Evolutionary conservation across 2,888 invertebrate species (phyloP), one percentile per base, ranked within the genome.

Genomic region (Melanostoma mellinum): DNA sequence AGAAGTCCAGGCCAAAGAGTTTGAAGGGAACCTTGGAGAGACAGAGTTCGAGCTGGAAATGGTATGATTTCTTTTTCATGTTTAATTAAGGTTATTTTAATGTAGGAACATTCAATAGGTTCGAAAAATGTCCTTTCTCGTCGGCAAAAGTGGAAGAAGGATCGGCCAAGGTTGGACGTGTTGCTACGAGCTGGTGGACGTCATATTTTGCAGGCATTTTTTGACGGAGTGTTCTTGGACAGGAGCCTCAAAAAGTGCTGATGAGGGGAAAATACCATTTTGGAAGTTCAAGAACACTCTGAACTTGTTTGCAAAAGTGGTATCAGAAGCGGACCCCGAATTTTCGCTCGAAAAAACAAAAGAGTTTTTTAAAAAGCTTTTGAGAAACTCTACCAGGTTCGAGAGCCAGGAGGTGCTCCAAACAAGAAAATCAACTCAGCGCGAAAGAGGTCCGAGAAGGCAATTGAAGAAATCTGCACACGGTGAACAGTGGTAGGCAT

Each of bases 131-230:
- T 36, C 36, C 4, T 56, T 40, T 40, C 8, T 56, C 3, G 10
- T 56, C 4, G 56, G 56, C 36, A 56, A 40, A 56, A 36, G 10
- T 36, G 56, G 42, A 5, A 60, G 10, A 40, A 30, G 60, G 10
- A n/a, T 40, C 6, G 60, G 60, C 30, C 20, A 60, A 42, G 60
- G 60, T 0, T 60, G 60, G 60, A 60, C 60, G 2, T 60, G 60
- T 6, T 60, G 42, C 30, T 44, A 60, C 2, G 42, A 58, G 3
- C 20, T 58, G 3, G 8, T 58, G 0, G 58, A 58, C 20, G 8
- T 30, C 30, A 42, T 58, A 8, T 58, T 58, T 20, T 2, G 4
- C 3, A 10, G 58, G 40, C 4, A 8, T 32, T 58, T 58, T 42
- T 33, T 56, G 6, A 40, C 40, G 3, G 30, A 8, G 20, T 58